phyloP scores from a whole-genome alignment of 1,140 invertebrate species.

The Magallana ariakensis region DNA sequence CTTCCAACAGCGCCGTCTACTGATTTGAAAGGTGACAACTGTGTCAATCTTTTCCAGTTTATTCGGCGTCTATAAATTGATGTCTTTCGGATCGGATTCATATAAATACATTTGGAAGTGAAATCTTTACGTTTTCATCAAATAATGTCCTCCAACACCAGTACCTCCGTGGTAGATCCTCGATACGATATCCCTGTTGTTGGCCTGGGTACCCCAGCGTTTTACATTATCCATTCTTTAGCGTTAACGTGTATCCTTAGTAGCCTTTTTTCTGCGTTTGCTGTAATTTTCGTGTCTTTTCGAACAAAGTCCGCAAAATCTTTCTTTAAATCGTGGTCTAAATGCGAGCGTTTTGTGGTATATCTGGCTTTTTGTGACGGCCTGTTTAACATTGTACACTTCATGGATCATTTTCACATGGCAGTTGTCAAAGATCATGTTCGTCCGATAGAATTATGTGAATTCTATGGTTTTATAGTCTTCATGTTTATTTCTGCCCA shows the following conservation, averaged over 20 bases:
- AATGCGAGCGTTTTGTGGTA: constrained; percentile 56
- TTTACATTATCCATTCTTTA: constrained; percentile 16
- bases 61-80: no score
- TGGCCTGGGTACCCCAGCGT: constrained; percentile 3
- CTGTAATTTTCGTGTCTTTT: constrained; percentile 36
- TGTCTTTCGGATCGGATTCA: no score
- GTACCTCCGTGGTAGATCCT: not conserved
- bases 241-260: constrained; percentile 36
- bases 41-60: no score
- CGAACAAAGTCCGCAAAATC: not conserved
- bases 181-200: constrained; percentile 46
- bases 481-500: constrained; percentile 59
- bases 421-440: constrained; percentile 53
- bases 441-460: constrained; percentile 52
- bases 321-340: constrained; percentile 35
- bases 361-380: constrained; percentile 61
- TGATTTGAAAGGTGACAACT: no score
- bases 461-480: constrained; percentile 60
- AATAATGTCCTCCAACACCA: no score
- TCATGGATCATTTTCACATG: constrained; percentile 59
- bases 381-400: constrained; percentile 58
- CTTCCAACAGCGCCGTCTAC: no score
- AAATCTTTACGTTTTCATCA: no score
- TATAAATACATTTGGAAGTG: no score
- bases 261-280: constrained; percentile 9